Evolutionary conservation across 2,888 invertebrate species (phyloP).

Genomic region (Rhodophaea formosa): DNA sequence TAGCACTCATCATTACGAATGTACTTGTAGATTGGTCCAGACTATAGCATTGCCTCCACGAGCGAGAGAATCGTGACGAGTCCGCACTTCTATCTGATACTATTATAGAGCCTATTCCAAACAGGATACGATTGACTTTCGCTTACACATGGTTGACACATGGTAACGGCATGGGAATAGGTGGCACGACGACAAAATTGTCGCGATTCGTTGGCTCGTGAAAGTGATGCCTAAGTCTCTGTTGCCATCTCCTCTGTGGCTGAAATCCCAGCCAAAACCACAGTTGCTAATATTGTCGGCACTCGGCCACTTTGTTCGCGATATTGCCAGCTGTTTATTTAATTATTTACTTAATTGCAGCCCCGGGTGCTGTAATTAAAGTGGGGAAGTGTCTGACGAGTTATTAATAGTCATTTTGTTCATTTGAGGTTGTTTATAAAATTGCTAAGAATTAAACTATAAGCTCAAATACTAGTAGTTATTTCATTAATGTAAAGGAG

Average conservation of each 20-base stretch:
- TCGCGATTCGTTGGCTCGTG: no score
- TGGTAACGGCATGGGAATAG: no score
- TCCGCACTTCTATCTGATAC: no score
- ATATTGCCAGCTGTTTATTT: conserved; percentile 8
- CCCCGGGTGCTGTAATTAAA: not conserved
- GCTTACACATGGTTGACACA: no score
- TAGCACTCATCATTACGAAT: no score
- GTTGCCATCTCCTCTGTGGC: not conserved
- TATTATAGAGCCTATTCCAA: no score
- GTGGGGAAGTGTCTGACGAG: not conserved
- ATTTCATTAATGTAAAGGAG: no score
- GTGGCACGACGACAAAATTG: no score
- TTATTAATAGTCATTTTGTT: not conserved
- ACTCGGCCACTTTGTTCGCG: not conserved
- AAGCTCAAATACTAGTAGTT: not conserved
- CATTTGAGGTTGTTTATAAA: not conserved
- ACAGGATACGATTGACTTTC: no score
- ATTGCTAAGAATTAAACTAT: not conserved
- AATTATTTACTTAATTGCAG: conserved; percentile 10
- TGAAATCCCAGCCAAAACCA: conserved; percentile 1
- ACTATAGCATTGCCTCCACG: no score
- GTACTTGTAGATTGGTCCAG: no score
- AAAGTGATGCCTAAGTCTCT: not conserved
- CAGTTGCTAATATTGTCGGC: conserved; percentile 13
- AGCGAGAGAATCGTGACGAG: no score